Evolutionary conservation across 2,113 vertebrate genomes (phyloP).

Genomic region (Petrocephalus zakoni): DNA sequence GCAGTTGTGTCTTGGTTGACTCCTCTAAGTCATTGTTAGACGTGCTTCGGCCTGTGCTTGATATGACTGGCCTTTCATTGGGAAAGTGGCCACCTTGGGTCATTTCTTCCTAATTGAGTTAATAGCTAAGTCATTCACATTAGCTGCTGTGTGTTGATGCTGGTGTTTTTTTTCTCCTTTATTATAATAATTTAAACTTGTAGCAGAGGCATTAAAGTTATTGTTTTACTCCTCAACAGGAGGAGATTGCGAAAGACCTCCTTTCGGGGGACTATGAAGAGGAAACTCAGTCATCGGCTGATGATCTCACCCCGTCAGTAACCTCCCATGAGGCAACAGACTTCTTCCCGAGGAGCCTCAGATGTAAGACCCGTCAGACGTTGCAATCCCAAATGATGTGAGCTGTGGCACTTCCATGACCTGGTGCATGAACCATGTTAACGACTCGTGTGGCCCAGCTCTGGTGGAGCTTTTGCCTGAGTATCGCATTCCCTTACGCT

Average conservation of each 20-base stretch:
- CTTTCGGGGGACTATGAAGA: constrained; percentile 92
- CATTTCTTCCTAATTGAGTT: not conserved
- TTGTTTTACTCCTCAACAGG: constrained; percentile 55
- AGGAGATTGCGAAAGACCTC: constrained; percentile 98
- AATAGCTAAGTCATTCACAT: not conserved
- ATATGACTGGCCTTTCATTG: not conserved
- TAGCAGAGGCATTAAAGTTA: not conserved
- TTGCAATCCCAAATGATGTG: not conserved
- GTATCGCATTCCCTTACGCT: not conserved
- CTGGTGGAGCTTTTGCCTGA: not conserved
- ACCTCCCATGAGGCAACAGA: constrained; percentile 92
- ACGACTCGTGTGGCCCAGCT: not conserved
- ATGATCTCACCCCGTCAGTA: constrained; percentile 94
- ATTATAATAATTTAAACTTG: not conserved
- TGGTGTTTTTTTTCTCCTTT: not conserved
- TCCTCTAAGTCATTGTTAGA: not conserved
- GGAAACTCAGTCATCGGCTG: constrained; percentile 96
- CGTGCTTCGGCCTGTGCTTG: not conserved
- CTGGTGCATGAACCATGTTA: not conserved
- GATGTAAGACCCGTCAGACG: constrained; percentile 71
- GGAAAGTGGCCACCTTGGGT: not conserved
- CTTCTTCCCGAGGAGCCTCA: constrained; percentile 91
- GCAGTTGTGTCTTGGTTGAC: not conserved
- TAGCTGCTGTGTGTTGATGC: not conserved
- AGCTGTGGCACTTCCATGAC: not conserved